Evolutionary conservation across 2,888 invertebrate species (phyloP), one percentile per base, ranked within the genome.

Genomic region (Oscheius sp.): DNA sequence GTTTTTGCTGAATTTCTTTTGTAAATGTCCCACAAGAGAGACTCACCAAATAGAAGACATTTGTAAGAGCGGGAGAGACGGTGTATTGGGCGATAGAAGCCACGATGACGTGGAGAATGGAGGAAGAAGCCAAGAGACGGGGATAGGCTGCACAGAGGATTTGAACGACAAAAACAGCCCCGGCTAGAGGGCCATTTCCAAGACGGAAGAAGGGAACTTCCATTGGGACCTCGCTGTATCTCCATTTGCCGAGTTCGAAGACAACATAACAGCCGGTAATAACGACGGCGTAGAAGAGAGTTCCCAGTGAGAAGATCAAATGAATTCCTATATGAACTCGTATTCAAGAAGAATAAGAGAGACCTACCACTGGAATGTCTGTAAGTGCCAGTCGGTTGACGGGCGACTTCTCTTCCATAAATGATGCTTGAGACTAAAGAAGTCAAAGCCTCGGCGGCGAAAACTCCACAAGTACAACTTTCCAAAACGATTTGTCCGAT

Each of bases 161-260:
- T 71, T 85, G 86, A 3, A 86, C 82, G 45, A 86, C 55, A 55
- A 84, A 84, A 6, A 83, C 82, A 20, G 77, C 79, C 3, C 81
- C 63, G 25, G 83, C 84, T 10, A 86, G 71, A 25, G 84, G 84
- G 23, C 86, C 86, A 65, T 86, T 86, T 45, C 82, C 82, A 20
- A 85, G 72, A 10, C 86, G 72, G 76, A 82, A 84, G 78, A 83
- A 85, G 39, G 83, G 84, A 5, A 82, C 61, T 27, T 61, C 61
- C 29, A 61, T 61, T 20, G 61, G 61, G 1, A 81, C 81, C 68
- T 82, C 84, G 20, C 76, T 76, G 61, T 76, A 86, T 63, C 82
- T 68, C 85, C 85, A 85, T 72, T 82, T 85, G 46, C 84, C 86
- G n/a, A 86, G 57, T 53, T 85, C 85, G 63, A 85, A 86, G 0